phyloP scores from a whole-genome alignment of 2,113 vertebrate genomes.

The Calyptomena viridis region DNA sequence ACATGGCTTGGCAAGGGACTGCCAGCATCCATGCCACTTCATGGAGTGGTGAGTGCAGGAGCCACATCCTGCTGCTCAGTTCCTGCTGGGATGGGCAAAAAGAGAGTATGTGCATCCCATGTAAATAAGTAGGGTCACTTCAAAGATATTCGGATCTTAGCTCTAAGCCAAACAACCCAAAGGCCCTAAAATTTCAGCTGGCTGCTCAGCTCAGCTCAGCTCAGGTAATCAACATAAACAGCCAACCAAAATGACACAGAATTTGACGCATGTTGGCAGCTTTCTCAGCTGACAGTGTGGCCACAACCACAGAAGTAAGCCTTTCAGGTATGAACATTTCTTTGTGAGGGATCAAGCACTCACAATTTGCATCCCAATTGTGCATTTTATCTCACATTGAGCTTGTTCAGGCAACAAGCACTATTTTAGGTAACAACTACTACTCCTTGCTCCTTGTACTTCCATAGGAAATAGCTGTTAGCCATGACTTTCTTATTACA shows the following conservation, averaged over 20 bases:
- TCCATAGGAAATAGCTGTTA: background rate
- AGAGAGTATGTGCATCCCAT: background rate
- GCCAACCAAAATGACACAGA: background rate
- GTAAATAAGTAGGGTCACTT: background rate
- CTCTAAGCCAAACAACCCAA: background rate
- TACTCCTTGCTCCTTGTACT: background rate
- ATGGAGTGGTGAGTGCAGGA: fast-evolving
- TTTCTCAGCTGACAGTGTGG: background rate
- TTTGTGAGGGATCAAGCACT: background rate
- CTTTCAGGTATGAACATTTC: background rate
- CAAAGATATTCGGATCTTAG: background rate
- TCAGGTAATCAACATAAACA: background rate
- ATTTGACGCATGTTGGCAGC: background rate
- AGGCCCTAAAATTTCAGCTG: background rate
- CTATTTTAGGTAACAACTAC: background rate
- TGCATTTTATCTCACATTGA: background rate
- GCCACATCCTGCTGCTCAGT: background rate
- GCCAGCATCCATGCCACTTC: fast-evolving
- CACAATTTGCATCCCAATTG: background rate
- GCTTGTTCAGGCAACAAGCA: background rate
- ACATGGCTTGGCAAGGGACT: fast-evolving
- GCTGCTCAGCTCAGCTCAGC: background rate
- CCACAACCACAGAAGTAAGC: background rate
- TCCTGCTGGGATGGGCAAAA: background rate
- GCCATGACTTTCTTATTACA: background rate